Evolutionary conservation across 2,888 invertebrate species (phyloP).

Genomic region (Odontomyia ornata): DNA sequence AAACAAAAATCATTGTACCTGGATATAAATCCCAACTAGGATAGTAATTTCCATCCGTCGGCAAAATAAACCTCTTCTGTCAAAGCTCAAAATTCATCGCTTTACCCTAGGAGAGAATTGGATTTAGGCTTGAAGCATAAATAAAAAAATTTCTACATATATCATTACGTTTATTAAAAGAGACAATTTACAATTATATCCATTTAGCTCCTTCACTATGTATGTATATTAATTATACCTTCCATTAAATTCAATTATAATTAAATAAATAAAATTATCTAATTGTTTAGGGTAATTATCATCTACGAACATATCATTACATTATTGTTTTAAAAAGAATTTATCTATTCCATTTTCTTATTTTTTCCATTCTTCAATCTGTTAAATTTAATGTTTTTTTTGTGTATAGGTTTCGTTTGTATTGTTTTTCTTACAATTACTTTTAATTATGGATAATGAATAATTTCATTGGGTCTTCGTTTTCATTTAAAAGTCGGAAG

Average conservation of each 20-base stretch:
- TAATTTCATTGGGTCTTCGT: background rate
- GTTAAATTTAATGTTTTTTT: background rate
- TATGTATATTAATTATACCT: slow-evolving; percentile 7
- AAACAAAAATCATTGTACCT: too few relatives aligned
- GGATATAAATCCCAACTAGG: too few relatives aligned
- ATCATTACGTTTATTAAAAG: slow-evolving; percentile 48
- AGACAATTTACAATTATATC: slow-evolving; percentile 49
- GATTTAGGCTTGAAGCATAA: background rate
- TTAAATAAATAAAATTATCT: slow-evolving; percentile 40
- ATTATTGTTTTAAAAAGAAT: slow-evolving; percentile 35
- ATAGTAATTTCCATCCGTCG: too few relatives aligned
- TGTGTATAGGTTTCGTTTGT: background rate
- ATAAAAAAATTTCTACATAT: background rate
- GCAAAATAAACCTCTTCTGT: too few relatives aligned
- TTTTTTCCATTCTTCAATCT: too few relatives aligned
- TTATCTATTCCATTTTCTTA: slow-evolving; percentile 24
- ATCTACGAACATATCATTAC: slow-evolving; percentile 20
- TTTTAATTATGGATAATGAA: background rate
- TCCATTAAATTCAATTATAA: slow-evolving; percentile 32
- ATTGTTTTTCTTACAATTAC: background rate
- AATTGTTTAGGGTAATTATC: slow-evolving; percentile 36
- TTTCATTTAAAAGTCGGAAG: slow-evolving; percentile 38
- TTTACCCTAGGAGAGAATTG: too few relatives aligned
- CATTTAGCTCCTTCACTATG: slow-evolving; percentile 33
- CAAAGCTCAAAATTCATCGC: too few relatives aligned